phyloP scores from a whole-genome alignment of 2,113 vertebrate genomes.

The Chrysochloris asiatica region DNA sequence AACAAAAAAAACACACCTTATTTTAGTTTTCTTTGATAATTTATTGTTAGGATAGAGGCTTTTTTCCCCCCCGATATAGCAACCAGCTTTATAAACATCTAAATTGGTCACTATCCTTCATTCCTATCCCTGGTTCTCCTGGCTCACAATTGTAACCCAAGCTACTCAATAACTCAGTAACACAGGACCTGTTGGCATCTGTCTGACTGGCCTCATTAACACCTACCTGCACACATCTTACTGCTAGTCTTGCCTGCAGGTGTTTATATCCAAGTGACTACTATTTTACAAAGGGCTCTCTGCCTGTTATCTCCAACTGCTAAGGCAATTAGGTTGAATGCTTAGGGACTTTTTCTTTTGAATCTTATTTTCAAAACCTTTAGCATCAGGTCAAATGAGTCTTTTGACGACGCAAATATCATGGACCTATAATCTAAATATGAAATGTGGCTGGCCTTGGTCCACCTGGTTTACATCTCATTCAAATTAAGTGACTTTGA shows the following conservation, averaged over 20 bases:
- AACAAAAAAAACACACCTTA: no score
- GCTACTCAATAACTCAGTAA: not conserved
- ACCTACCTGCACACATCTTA: constrained; percentile 10
- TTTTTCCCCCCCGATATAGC: not conserved
- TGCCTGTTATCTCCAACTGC: not conserved
- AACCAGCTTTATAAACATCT: not conserved
- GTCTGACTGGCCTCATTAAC: constrained; percentile 51
- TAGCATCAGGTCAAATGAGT: not conserved
- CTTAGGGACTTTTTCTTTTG: not conserved
- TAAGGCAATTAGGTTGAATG: constrained; percentile 1
- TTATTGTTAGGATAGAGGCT: not conserved
- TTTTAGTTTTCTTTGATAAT: constrained; percentile 17
- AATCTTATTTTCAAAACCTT: constrained; percentile 32
- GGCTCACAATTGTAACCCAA: not conserved
- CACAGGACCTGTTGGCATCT: constrained; percentile 14
- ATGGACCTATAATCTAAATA: not conserved
- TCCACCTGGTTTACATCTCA: not conserved
- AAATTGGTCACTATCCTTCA: not conserved
- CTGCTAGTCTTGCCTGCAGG: constrained; percentile 33
- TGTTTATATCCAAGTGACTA: constrained; percentile 45
- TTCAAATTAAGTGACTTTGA: not conserved
- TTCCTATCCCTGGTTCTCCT: not conserved
- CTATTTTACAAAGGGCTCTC: not conserved
- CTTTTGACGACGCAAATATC: constrained; percentile 22
- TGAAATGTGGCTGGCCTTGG: not conserved